Percentiles rank a stretch among this genome's conserved stretches.
These are phyloP conservation scores for Meteorus cinctellus DNA, from an alignment of 2,888 invertebrate genomes.

Conservation along the genomic window DNA sequence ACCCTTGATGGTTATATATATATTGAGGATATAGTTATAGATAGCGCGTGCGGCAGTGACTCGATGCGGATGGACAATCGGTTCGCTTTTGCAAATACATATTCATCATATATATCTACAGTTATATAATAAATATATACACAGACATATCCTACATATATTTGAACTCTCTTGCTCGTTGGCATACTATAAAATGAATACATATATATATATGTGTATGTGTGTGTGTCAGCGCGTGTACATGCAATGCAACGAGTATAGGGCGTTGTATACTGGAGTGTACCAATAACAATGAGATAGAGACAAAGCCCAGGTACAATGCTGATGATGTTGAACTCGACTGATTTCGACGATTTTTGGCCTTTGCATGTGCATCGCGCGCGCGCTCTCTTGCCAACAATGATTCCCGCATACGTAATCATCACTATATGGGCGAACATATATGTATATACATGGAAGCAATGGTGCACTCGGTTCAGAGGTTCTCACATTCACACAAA, in stretches of 20 bases:
- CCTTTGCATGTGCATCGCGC: constrained; percentile 69
- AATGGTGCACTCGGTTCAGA: constrained; percentile 55
- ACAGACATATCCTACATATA: constrained; percentile 33
- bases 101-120: constrained; percentile 13
- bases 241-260: constrained; percentile 13
- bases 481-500: constrained; percentile 56
- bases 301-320: constrained; percentile 72
- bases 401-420: constrained; percentile 72
- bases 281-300: constrained; percentile 71
- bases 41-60: constrained; percentile 44
- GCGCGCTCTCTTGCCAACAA: constrained; percentile 64
- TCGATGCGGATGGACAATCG: constrained; percentile 39
- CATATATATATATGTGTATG: constrained; percentile 22
- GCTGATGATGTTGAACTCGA: constrained; percentile 73
- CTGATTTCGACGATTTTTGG: constrained; percentile 73
- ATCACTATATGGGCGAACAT: constrained; percentile 61
- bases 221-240: constrained; percentile 20
- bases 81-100: constrained; percentile 24
- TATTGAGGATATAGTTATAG: constrained; percentile 47
- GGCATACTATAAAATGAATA: neutral
- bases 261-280: constrained; percentile 56
- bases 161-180: constrained; percentile 26
- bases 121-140: constrained; percentile 36
- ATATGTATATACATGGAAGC: constrained; percentile 42
- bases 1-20: constrained; percentile 56